Evolutionary conservation across 2,113 vertebrate species (phyloP).

Genomic region (Osmerus eperlanus): DNA sequence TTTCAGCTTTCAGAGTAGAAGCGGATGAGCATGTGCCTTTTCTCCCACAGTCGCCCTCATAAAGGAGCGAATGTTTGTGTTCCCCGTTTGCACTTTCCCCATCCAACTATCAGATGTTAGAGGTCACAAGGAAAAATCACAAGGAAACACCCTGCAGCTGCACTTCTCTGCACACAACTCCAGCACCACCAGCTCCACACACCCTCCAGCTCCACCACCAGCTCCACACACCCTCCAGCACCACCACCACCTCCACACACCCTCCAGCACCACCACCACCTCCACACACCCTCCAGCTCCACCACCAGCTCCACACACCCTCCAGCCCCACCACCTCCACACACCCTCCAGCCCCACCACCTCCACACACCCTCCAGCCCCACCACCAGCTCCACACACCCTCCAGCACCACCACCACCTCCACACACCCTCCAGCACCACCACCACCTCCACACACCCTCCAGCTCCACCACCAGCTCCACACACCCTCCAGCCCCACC

Average conservation of each 20-base stretch:
- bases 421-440: too few relatives aligned
- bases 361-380: constrained; percentile 56
- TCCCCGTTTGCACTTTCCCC: constrained; percentile 26
- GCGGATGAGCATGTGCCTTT: background rate
- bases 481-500: too few relatives aligned
- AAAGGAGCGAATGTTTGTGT: background rate
- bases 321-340: constrained; percentile 45
- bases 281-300: too few relatives aligned
- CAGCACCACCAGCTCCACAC: too few relatives aligned
- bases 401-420: too few relatives aligned
- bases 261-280: too few relatives aligned
- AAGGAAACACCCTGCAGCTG: constrained; percentile 59
- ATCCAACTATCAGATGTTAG: constrained; percentile 26
- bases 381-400: background rate
- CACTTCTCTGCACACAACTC: background rate
- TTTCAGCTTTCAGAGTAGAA: background rate
- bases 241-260: too few relatives aligned
- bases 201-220: too few relatives aligned
- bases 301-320: constrained; percentile 35
- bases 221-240: too few relatives aligned
- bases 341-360: too few relatives aligned
- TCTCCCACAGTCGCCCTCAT: constrained; percentile 7
- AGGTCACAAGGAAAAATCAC: constrained; percentile 34
- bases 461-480: too few relatives aligned
- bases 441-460: too few relatives aligned